Evolutionary conservation across 2,888 invertebrate species (phyloP).

Genomic region (Noctua comes): DNA sequence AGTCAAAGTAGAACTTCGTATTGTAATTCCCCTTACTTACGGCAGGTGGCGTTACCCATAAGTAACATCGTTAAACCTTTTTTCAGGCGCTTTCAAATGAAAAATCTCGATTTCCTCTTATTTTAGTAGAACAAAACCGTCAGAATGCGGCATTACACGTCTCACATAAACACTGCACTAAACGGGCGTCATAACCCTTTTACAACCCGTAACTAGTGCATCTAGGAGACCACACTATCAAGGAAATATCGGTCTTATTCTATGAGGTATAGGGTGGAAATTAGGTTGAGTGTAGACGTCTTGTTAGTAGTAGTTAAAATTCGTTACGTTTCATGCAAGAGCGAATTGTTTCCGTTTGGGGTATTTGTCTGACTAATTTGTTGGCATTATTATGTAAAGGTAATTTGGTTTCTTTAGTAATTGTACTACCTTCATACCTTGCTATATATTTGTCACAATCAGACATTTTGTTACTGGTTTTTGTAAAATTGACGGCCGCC

Average conservation of each 20-base stretch:
- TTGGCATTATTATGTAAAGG: constrained; percentile 1
- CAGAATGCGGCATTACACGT: constrained; percentile 52
- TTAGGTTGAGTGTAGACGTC: not conserved
- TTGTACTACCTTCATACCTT: not conserved
- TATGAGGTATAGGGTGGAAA: rapidly evolving
- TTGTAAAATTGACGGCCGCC: not conserved
- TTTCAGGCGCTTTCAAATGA: not conserved
- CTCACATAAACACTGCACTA: constrained; percentile 62
- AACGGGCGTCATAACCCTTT: constrained; percentile 57
- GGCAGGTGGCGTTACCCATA: constrained; percentile 28
- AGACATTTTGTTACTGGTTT: not conserved
- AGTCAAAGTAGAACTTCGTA: not conserved
- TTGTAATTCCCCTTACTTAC: not conserved
- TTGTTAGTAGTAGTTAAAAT: constrained; percentile 44
- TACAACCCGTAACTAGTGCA: constrained; percentile 48
- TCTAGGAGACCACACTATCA: constrained; percentile 16
- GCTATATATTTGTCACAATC: not conserved
- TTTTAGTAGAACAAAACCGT: constrained; percentile 30
- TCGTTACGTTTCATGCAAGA: constrained; percentile 48
- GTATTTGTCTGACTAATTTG: constrained; percentile 29
- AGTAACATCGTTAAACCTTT: constrained; percentile 29
- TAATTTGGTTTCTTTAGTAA: constrained; percentile 2
- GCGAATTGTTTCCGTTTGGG: constrained; percentile 58
- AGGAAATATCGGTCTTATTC: constrained; percentile 1
- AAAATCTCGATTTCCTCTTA: constrained; percentile 9